Conservation (phyloP, 1,140 invertebrate species). For the Reticulitermes speratus region DNA sequence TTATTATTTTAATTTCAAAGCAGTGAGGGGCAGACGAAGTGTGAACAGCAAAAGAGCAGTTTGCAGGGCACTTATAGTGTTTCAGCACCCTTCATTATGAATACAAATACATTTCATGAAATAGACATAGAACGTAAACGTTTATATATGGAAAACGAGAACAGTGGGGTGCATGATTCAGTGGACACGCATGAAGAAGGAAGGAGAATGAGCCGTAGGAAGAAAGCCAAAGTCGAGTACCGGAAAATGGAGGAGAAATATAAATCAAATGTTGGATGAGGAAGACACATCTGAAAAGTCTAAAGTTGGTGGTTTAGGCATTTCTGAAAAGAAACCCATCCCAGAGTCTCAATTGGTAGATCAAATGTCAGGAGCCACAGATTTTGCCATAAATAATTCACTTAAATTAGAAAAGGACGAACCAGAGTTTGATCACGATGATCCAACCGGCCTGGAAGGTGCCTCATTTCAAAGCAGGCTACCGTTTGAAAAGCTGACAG, state of each 20-base stretch:
- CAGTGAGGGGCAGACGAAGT: too few relatives aligned
- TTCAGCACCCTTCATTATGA: not conserved
- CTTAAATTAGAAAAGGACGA: not conserved
- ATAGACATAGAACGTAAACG: conserved; percentile 3
- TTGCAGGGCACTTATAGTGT: too few relatives aligned
- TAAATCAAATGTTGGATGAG: conserved; percentile 57
- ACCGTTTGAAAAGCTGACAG: conserved; percentile 93
- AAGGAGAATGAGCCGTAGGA: conserved; percentile 62
- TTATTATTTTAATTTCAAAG: too few relatives aligned
- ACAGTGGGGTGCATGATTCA: conserved; percentile 13
- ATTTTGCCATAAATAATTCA: not conserved
- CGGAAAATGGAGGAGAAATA: conserved; percentile 68
- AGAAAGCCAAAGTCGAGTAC: conserved; percentile 64
- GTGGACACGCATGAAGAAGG: conserved; percentile 1
- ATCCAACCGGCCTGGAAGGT: conserved; percentile 72
- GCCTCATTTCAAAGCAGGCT: conserved; percentile 91
- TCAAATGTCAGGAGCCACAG: too few relatives aligned
- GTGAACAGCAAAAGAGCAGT: too few relatives aligned
- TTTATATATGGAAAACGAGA: not conserved
- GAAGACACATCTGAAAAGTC: conserved; percentile 58
- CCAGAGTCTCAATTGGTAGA: not conserved
- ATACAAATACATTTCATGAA: conserved; percentile 6
- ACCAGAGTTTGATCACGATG: conserved; percentile 13
- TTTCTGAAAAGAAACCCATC: not conserved
- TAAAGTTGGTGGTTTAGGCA: conserved; percentile 47